Conservation (phyloP, 2,888 invertebrate species). For the Mimas tiliae region DNA sequence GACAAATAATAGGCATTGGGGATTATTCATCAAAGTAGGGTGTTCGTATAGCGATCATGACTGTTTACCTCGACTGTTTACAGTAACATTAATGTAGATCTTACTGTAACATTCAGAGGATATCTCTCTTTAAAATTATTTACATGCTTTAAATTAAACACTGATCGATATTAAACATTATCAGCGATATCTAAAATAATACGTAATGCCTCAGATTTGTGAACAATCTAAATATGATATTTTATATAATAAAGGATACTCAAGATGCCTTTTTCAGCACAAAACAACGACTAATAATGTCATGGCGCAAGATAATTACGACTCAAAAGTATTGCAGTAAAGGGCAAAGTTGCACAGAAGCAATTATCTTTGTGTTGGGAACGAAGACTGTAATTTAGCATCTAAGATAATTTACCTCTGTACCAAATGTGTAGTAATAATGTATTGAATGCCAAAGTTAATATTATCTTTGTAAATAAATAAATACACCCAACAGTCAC, state of each 20-base stretch:
- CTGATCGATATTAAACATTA: too few relatives aligned
- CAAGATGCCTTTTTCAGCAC: not conserved
- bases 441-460: not conserved
- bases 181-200: too few relatives aligned
- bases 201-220: too few relatives aligned
- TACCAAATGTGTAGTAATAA: not conserved
- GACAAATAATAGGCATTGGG: too few relatives aligned
- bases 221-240: not conserved
- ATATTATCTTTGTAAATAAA: not conserved
- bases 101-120: too few relatives aligned
- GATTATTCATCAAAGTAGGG: not conserved
- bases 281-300: slow-evolving; percentile 4
- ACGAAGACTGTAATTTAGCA: slow-evolving; percentile 5
- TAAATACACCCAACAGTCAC: too few relatives aligned
- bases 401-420: slow-evolving; percentile 13
- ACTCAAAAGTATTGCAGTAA: slow-evolving; percentile 9
- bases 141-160: too few relatives aligned
- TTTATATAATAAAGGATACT: not conserved
- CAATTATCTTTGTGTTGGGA: not conserved
- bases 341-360: slow-evolving; percentile 13
- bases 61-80: too few relatives aligned
- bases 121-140: too few relatives aligned
- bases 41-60: not conserved
- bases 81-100: too few relatives aligned
- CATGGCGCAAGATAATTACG: not conserved